Percentiles rank a stretch among this genome's conserved stretches.
These are phyloP conservation scores for Coilia nasus DNA, from an alignment of 2,797 vertebrate species.

Conservation along the genomic window DNA sequence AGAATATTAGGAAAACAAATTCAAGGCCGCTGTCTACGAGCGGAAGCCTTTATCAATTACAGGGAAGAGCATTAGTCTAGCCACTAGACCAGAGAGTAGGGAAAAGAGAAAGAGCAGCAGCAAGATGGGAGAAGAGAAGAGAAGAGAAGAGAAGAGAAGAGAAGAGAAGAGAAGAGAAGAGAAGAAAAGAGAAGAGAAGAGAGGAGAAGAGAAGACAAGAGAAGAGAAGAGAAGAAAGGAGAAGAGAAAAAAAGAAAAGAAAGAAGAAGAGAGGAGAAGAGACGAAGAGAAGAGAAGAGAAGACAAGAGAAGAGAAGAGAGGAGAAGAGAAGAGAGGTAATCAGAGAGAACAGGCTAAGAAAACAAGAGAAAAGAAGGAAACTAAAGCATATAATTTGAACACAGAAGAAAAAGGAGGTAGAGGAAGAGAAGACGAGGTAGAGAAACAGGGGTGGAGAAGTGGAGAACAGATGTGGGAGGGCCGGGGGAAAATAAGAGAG, in stretches of 20 bases:
- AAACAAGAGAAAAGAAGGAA: too few species aligned
- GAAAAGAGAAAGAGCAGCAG: conserved; percentile 31
- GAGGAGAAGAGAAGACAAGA: neutral
- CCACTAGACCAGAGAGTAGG: conserved; percentile 56
- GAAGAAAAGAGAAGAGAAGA: neutral
- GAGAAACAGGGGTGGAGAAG: too few species aligned
- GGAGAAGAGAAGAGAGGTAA: neutral
- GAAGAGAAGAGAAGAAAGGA: neutral
- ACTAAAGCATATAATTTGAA: too few species aligned
- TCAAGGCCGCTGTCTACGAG: conserved; percentile 61
- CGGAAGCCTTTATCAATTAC: conserved; percentile 73
- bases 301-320: neutral
- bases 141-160: neutral
- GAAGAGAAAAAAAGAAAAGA: neutral
- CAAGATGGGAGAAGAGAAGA: neutral
- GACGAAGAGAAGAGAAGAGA: neutral
- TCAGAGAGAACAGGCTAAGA: neutral
- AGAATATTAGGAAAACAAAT: conserved; percentile 77
- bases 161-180: neutral
- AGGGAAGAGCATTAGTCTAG: conserved; percentile 63
- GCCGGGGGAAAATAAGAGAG: neutral
- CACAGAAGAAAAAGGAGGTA: too few species aligned
- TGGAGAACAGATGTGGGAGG: too few species aligned
- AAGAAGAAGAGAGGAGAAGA: neutral
- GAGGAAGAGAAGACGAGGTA: too few species aligned